Percentiles rank a stretch among this genome's conserved stretches.
These are phyloP conservation scores for Ormyrus nitidulus DNA, from an alignment of 2,888 invertebrate genomes.

Conservation along the genomic window DNA sequence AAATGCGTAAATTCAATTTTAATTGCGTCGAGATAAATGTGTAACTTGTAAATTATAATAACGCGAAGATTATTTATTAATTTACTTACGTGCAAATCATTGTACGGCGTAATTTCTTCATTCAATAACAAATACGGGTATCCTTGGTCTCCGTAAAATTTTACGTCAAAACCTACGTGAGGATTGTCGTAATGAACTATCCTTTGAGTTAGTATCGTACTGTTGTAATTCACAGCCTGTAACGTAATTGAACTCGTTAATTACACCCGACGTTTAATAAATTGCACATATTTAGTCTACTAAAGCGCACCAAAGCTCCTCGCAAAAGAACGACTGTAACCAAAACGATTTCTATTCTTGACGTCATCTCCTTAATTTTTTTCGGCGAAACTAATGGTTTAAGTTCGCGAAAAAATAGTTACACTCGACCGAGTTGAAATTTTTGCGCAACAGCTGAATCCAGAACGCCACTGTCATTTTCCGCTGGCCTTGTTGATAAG, in stretches of 20 bases:
- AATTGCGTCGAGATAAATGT: no score
- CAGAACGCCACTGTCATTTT: background rate
- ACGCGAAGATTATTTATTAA: no score
- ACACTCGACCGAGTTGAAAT: background rate
- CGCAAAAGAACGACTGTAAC: background rate
- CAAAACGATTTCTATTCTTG: conserved; percentile 3
- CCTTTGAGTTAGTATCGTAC: conserved; percentile 51
- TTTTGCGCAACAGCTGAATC: conserved; percentile 4
- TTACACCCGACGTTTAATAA: no score
- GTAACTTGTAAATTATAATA: no score
- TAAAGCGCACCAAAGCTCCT: conserved; percentile 4
- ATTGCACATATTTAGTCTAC: no score
- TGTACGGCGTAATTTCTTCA: conserved; percentile 56
- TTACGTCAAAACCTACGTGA: conserved; percentile 57
- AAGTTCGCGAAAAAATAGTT: background rate
- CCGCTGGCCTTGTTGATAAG: conserved; percentile 31
- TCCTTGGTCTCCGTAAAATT: conserved; percentile 56
- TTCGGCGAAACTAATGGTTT: background rate
- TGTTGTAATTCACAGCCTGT: conserved; percentile 55
- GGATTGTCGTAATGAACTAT: conserved; percentile 59
- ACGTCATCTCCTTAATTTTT: conserved; percentile 12
- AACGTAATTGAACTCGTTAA: background rate
- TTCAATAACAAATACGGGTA: conserved; percentile 58
- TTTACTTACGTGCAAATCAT: conserved; percentile 58
- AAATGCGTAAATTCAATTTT: no score